Conservation (phyloP, 2,888 invertebrate genomes). For the Hirtodrosophila alboralis region DNA sequence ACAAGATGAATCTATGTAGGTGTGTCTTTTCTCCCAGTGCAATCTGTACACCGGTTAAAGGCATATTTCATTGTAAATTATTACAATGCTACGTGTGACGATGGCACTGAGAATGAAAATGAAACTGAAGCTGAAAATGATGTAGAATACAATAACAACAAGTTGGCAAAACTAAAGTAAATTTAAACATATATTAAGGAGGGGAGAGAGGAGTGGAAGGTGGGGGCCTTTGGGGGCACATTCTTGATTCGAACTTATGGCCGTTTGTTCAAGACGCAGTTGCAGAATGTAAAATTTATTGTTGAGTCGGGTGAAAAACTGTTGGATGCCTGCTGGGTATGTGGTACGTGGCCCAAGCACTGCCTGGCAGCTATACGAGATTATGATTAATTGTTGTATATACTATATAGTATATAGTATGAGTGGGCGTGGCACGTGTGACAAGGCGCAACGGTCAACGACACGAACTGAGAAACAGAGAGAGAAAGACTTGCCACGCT, state of each 20-base stretch:
- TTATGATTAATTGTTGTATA: slow-evolving; percentile 72
- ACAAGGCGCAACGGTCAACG: slow-evolving; percentile 69
- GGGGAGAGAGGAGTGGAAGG: background rate
- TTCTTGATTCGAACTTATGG: slow-evolving; percentile 71
- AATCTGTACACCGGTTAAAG: slow-evolving; percentile 10
- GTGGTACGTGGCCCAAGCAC: slow-evolving; percentile 62
- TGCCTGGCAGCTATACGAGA: slow-evolving; percentile 65
- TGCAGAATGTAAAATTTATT: slow-evolving; percentile 70
- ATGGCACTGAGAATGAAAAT: slow-evolving; percentile 36
- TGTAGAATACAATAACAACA: slow-evolving; percentile 64
- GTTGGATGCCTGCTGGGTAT: slow-evolving; percentile 29
- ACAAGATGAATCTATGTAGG: background rate
- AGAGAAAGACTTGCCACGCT: slow-evolving; percentile 28
- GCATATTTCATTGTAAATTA: slow-evolving; percentile 73
- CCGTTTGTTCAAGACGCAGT: slow-evolving; percentile 68
- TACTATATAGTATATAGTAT: slow-evolving; percentile 10
- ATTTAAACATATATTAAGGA: slow-evolving; percentile 65
- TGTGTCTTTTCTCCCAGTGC: slow-evolving; percentile 3
- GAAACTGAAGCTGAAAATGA: no score
- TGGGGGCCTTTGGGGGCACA: slow-evolving; percentile 1
- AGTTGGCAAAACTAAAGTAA: slow-evolving; percentile 58
- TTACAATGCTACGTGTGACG: slow-evolving; percentile 61
- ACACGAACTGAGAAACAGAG: slow-evolving; percentile 14
- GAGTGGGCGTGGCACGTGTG: slow-evolving; percentile 72
- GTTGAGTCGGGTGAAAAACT: slow-evolving; percentile 66